Percentiles rank a stretch among this genome's conserved stretches.
Conservation (phyloP, 2,888 invertebrate species). For the Salpingus planirostris region DNA sequence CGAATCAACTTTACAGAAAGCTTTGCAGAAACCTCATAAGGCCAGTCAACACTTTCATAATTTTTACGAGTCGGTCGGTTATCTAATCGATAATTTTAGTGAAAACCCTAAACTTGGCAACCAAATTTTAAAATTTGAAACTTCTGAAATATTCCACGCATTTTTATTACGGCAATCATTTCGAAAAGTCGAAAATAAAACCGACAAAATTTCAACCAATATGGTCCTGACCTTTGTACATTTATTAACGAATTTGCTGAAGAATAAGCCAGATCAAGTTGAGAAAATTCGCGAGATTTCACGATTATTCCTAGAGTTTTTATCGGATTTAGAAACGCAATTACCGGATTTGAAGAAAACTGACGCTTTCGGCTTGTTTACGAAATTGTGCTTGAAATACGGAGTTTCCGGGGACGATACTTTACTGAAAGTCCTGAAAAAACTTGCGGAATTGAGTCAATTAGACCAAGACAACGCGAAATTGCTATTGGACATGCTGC, state of each 20-base stretch:
- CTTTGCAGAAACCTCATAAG: conserved; percentile 61
- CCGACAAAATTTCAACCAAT: conserved; percentile 43
- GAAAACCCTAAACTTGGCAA: conserved; percentile 48
- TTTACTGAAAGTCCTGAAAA: conserved; percentile 44
- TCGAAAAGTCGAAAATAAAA: conserved; percentile 42
- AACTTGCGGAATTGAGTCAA: conserved; percentile 48
- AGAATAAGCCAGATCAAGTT: conserved; percentile 28
- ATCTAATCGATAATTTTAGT: conserved; percentile 54
- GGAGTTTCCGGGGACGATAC: conserved; percentile 41
- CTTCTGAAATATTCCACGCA: conserved; percentile 50
- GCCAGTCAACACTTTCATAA: conserved; percentile 55
- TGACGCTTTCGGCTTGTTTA: conserved; percentile 51
- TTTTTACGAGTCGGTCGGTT: conserved; percentile 49
- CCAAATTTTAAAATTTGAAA: conserved; percentile 57
- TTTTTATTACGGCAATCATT: conserved; percentile 48
- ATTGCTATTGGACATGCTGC: conserved; percentile 62
- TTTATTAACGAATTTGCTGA: conserved; percentile 43
- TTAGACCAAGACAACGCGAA: conserved; percentile 44
- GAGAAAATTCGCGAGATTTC: too few relatives aligned
- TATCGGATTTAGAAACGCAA: conserved; percentile 10
- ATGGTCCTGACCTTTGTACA: conserved; percentile 50
- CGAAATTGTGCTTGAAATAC: conserved; percentile 57
- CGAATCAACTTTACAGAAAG: conserved; percentile 53
- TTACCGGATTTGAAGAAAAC: conserved; percentile 32
- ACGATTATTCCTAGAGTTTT: conserved; percentile 18